Base-by-base conservation (phyloP, 2,113 vertebrate genomes). In the Puma concolor region DNA sequence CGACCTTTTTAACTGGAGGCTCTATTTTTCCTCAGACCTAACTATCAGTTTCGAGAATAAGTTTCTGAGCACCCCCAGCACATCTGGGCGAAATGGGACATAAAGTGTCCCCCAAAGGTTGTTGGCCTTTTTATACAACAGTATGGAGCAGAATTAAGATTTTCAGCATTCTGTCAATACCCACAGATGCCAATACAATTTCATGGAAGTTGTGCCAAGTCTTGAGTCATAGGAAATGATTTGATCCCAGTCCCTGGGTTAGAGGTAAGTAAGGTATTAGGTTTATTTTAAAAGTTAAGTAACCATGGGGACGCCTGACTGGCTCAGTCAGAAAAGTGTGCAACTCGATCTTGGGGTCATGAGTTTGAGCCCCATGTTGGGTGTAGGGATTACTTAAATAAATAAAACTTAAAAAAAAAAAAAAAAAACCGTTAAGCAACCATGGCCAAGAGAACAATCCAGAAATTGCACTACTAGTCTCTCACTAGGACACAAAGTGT, bases 201-300 rank as follows among this genome's bases (percentile, higher is more conserved):
- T 94, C 29, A 57, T 11, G 38, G 31, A 67, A 72, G 52, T 57
- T 19, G 21, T 5, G 19, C 7, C 25, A 44, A 48, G 33, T 83
- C 52, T 74, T 93, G 12, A 27, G 31, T 94, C 44, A 19, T 14
- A 29, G 36, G 48, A 88, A 17, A 91, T 63, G 11, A 76, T 66
- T 8, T 64, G 15, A 57, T 15, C 52, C 33, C 38, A 81, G 38
- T 6, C 12, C 67, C 27, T 92, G 33, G 11, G 9, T 31, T 63
- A 36, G 16, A 69, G 21, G 11, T 74, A 44, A 15, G 5, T 33
- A 86, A 96, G 15, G 9, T 76, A 66, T 84, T 74, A 76, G 38
- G 50, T 21, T 72, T 50, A 93, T 81, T 96, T 98, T 94, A 72
- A 72, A 97, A 95, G 54, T 88, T 67, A 93, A 82, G 19, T 66